phyloP scores from a whole-genome alignment of 1,140 invertebrate species.

The Lepidurus apus region DNA sequence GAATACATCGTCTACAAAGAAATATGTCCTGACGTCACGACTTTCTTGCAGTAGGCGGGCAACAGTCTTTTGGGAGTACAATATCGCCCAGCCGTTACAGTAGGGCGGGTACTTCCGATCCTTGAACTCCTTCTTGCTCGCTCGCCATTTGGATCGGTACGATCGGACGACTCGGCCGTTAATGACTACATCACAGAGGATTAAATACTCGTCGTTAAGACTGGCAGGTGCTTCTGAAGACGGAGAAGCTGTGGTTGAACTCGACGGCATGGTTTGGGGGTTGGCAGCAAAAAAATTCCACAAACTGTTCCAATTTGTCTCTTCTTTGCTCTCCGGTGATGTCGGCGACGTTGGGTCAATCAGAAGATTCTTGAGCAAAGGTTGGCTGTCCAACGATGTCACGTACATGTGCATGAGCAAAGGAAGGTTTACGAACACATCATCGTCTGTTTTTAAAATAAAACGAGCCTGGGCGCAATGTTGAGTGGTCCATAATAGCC shows the following conservation, averaged over 20 bases:
- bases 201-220: background rate
- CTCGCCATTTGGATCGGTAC: slow-evolving; percentile 28
- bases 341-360: background rate
- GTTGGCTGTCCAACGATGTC: background rate
- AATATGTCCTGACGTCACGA: background rate
- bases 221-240: background rate
- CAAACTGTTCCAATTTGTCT: background rate
- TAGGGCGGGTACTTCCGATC: slow-evolving; percentile 24
- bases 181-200: slow-evolving; percentile 24
- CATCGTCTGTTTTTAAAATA: slow-evolving; percentile 71
- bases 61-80: slow-evolving; percentile 5
- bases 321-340: background rate
- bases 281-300: slow-evolving; percentile 6
- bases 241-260: background rate
- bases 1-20: slow-evolving; percentile 28
- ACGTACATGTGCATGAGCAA: slow-evolving; percentile 44
- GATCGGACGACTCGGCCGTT: slow-evolving; percentile 10
- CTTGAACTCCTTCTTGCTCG: background rate
- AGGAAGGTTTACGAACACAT: slow-evolving; percentile 68
- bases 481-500: slow-evolving; percentile 68
- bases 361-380: background rate
- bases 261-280: background rate
- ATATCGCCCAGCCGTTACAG: slow-evolving; percentile 26
- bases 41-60: slow-evolving; percentile 5
- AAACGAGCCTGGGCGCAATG: slow-evolving; percentile 59